Evolutionary conservation across 2,888 invertebrate genomes (phyloP).

Genomic region (Phyllotreta cruciferae): DNA sequence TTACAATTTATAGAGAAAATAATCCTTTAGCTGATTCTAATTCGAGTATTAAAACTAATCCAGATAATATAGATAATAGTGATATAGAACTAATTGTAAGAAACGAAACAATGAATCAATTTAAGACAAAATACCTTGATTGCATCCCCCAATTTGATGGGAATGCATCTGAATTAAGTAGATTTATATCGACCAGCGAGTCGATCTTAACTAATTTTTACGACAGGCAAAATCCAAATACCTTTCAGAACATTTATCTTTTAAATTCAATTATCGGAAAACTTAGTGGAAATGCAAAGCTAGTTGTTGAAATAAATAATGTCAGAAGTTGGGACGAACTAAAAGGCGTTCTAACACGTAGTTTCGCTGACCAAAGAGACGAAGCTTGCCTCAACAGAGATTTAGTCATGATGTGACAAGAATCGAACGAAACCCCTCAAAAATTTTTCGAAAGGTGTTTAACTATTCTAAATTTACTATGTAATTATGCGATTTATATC

Average conservation of each 20-base stretch:
- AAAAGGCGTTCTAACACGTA: constrained; percentile 22
- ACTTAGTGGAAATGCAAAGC: constrained; percentile 27
- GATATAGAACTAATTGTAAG: no score
- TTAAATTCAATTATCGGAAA: constrained; percentile 30
- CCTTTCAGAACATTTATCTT: constrained; percentile 32
- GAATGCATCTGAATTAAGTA: constrained; percentile 18
- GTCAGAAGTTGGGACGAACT: neutral
- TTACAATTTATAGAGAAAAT: no score
- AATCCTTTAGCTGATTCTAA: no score
- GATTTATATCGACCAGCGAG: constrained; percentile 12
- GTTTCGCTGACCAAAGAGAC: constrained; percentile 37
- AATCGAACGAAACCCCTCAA: constrained; percentile 34
- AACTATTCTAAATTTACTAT: constrained; percentile 30
- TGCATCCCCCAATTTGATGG: constrained; percentile 29
- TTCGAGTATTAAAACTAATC: no score
- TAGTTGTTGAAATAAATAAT: constrained; percentile 31
- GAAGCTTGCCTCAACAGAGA: constrained; percentile 38
- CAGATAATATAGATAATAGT: no score
- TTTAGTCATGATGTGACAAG: constrained; percentile 35
- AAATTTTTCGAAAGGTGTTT: constrained; percentile 34
- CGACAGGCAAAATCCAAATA: constrained; percentile 21
- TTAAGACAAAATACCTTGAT: constrained; percentile 27
- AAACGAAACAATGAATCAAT: neutral
- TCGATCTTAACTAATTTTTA: constrained; percentile 21
- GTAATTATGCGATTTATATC: constrained; percentile 26